A percentile compares a stretch with the other conserved stretches of the same genome.
Evolutionary conservation across 1,140 invertebrate species (phyloP).

Genomic region (Globodera ellingtonae): DNA sequence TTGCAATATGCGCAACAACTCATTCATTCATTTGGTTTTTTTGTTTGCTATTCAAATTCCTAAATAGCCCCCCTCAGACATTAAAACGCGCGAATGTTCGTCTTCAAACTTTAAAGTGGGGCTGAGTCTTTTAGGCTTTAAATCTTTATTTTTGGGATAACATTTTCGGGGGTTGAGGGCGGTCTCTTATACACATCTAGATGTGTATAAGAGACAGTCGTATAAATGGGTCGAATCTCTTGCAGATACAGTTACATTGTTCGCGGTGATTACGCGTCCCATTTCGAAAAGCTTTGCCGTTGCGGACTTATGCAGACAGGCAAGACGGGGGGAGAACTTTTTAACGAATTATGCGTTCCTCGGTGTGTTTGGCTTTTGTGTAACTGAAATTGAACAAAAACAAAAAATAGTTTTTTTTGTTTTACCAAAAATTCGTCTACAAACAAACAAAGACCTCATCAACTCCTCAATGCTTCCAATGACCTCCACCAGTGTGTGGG

Average conservation of each 20-base stretch:
- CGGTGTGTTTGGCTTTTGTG: constrained; percentile 29
- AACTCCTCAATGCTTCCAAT: constrained; percentile 13
- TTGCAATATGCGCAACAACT: background rate
- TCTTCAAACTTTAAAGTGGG: background rate
- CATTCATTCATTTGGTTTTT: background rate
- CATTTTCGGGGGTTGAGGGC: background rate
- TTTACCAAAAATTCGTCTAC: background rate
- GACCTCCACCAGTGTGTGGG: constrained; percentile 6
- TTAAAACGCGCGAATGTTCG: background rate
- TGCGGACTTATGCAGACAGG: constrained; percentile 9
- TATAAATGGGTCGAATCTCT: background rate
- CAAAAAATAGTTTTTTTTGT: background rate
- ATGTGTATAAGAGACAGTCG: too few species aligned
- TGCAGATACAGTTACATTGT: background rate
- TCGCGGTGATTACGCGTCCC: constrained; percentile 14
- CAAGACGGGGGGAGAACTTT: too few species aligned
- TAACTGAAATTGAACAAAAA: constrained; percentile 27
- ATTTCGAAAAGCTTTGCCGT: constrained; percentile 1
- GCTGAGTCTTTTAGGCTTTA: background rate
- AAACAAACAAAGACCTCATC: background rate
- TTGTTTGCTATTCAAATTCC: background rate
- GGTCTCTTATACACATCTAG: too few species aligned
- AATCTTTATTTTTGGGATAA: background rate
- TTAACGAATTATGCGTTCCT: constrained; percentile 25
- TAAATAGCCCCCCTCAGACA: background rate